Percentiles rank a stretch among this genome's conserved stretches.
Conservation (phyloP, 1,140 invertebrate species). For the Musca vetustissima region DNA sequence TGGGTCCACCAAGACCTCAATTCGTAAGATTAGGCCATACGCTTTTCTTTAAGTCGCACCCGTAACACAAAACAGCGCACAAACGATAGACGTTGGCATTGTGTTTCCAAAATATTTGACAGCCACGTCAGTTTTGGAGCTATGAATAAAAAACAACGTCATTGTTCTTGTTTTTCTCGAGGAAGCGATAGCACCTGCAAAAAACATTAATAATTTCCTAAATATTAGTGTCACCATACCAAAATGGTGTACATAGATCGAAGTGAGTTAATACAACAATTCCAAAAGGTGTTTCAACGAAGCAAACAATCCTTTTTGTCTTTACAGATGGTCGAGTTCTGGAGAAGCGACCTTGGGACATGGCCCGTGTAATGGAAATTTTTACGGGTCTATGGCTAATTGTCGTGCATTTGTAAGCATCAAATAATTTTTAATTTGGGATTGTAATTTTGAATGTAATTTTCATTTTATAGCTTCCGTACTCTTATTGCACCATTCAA, state of each 20-base stretch:
- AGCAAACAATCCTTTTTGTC: neutral
- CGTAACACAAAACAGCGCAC: no score
- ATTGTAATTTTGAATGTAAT: neutral
- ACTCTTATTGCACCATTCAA: constrained; percentile 28
- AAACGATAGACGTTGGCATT: no score
- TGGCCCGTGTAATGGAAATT: constrained; percentile 25
- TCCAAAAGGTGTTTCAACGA: neutral
- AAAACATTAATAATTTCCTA: no score
- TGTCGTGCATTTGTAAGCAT: constrained; percentile 27
- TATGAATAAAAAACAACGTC: no score
- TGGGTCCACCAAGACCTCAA: no score
- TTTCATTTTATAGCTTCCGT: constrained; percentile 7
- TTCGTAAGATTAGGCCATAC: no score
- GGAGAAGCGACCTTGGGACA: constrained; percentile 27
- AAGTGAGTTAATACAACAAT: constrained; percentile 17
- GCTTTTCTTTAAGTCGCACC: no score
- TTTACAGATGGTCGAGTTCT: constrained; percentile 30
- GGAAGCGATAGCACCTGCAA: no score
- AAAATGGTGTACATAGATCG: constrained; percentile 30
- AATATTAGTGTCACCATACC: neutral
- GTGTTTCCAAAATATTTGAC: no score
- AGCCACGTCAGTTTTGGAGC: no score
- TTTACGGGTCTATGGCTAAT: constrained; percentile 28
- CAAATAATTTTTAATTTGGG: neutral
- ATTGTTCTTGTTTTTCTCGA: no score